phyloP scores from a whole-genome alignment of 2,888 invertebrate species.

The Netelia virgata region DNA sequence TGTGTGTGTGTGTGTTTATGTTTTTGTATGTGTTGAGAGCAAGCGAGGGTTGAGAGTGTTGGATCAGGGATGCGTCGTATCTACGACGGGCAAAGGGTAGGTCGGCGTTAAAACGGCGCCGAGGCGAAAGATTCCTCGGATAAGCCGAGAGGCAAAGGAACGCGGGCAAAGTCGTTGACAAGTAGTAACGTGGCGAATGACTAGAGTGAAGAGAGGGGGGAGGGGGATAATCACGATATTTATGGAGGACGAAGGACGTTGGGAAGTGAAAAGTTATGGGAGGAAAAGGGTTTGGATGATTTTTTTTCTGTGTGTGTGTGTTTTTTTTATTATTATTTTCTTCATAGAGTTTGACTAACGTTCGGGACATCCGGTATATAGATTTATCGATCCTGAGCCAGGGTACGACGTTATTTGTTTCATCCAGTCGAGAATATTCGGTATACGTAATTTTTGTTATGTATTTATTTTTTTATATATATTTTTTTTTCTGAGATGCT shows the following conservation, averaged over 20 bases:
- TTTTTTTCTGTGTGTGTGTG: background rate
- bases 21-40: background rate
- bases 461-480: too few species aligned
- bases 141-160: conserved; percentile 4
- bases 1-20: too few species aligned
- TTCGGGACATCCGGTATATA: too few species aligned
- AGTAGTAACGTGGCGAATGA: background rate
- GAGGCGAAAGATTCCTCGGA: conserved; percentile 23
- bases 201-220: background rate
- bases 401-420: too few species aligned
- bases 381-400: too few species aligned
- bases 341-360: too few species aligned
- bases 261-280: too few species aligned
- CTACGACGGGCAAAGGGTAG: conserved; percentile 26
- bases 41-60: conserved; percentile 23
- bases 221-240: background rate
- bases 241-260: background rate
- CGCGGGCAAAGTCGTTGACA: background rate
- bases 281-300: background rate
- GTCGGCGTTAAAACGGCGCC: conserved; percentile 10
- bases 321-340: background rate
- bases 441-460: too few species aligned
- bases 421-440: too few species aligned
- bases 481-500: too few species aligned
- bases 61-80: conserved; percentile 40